phyloP scores from a whole-genome alignment of 2,113 vertebrate species.

The Plectropomus leopardus region DNA sequence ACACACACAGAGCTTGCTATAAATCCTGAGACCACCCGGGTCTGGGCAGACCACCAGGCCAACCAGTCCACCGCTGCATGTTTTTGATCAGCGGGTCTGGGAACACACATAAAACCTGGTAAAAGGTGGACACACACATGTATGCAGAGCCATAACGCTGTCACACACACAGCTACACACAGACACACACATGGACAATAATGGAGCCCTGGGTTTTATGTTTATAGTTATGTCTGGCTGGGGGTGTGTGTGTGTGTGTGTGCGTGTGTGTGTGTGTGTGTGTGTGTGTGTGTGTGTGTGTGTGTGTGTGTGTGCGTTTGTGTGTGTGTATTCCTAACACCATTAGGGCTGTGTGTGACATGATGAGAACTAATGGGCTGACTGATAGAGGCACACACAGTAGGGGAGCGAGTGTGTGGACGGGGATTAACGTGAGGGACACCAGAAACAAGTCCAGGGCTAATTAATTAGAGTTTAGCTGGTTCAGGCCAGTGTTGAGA shows the following conservation, averaged over 20 bases:
- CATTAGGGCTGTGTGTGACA: conserved; percentile 54
- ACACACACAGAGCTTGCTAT: conserved; percentile 34
- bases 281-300: background rate
- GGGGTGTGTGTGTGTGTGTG: background rate
- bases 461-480: conserved; percentile 43
- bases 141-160: conserved; percentile 54
- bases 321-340: conserved; percentile 3
- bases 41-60: conserved; percentile 55
- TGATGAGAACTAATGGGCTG: conserved; percentile 61
- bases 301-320: conserved; percentile 11
- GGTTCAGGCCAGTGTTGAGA: background rate
- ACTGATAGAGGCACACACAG: conserved; percentile 45
- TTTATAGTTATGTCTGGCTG: conserved; percentile 47
- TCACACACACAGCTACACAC: conserved; percentile 55
- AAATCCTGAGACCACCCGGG: conserved; percentile 68
- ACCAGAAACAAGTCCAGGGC: conserved; percentile 15
- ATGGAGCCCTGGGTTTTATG: conserved; percentile 63
- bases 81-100: conserved; percentile 75
- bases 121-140: conserved; percentile 39
- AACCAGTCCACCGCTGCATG: conserved; percentile 45
- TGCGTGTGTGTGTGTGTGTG: conserved; percentile 15
- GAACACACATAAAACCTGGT: conserved; percentile 66
- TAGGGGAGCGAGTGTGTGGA: conserved; percentile 18
- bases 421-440: conserved; percentile 32
- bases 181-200: conserved; percentile 61